phyloP scores from a whole-genome alignment of 2,888 invertebrate genomes.

The Halocaridina rubra region DNA sequence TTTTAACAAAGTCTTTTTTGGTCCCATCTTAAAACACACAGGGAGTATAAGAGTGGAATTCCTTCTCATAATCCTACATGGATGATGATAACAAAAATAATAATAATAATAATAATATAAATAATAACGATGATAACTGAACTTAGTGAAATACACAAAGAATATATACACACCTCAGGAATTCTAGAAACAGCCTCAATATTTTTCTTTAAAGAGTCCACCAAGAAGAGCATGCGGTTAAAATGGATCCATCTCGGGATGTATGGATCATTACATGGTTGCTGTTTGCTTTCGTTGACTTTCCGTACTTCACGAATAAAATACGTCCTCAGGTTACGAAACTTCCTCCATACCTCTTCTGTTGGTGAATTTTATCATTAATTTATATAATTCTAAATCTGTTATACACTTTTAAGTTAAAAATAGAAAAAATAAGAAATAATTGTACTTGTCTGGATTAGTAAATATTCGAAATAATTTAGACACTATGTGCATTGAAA shows the following conservation, averaged over 20 bases:
- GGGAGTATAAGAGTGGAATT: no score
- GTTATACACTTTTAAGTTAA: no score
- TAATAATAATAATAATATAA: background rate
- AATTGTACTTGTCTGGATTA: no score
- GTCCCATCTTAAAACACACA: no score
- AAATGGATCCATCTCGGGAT: background rate
- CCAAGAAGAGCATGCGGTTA: background rate
- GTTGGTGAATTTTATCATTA: no score
- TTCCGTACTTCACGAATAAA: background rate
- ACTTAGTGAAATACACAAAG: background rate
- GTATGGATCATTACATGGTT: background rate
- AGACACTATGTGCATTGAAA: no score
- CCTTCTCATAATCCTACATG: background rate
- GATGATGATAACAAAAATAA: no score
- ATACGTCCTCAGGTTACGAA: background rate
- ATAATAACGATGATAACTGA: background rate
- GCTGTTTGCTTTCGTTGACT: background rate
- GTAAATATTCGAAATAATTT: no score
- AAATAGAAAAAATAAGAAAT: no score
- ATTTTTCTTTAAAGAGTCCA: background rate
- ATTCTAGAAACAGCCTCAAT: background rate
- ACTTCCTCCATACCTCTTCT: constrained; percentile 12
- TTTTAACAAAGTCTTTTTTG: no score
- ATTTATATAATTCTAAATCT: no score
- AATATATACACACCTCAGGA: background rate